A percentile compares a stretch with the other conserved stretches of the same genome.
Conservation (phyloP, 2,113 vertebrate species). For the Aegithalos caudatus region DNA sequence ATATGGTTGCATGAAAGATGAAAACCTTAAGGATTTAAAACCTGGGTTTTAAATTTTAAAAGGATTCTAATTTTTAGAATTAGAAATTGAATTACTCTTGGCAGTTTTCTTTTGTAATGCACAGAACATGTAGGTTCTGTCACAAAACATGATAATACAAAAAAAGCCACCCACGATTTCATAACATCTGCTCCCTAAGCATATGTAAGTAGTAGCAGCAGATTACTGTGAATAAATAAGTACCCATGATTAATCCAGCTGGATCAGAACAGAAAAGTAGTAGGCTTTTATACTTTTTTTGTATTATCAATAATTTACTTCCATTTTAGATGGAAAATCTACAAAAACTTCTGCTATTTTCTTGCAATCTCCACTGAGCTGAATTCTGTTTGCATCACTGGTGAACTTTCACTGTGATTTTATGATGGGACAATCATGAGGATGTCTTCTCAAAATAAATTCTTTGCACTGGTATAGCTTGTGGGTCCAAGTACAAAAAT, state of each 20-base stretch:
- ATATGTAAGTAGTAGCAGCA: neutral
- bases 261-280: neutral
- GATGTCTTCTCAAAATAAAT: neutral
- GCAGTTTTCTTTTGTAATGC: neutral
- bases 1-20: conserved; percentile 36
- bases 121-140: neutral
- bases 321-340: neutral
- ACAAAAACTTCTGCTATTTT: neutral
- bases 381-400: neutral
- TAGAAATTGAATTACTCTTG: conserved; percentile 10
- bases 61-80: conserved; percentile 50
- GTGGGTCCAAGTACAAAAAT: neutral
- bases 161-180: neutral
- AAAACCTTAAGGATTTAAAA: conserved; percentile 50
- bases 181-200: neutral
- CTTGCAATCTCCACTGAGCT: neutral
- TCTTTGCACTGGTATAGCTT: neutral
- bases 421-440: neutral
- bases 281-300: neutral
- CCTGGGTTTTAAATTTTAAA: too few species aligned
- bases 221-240: neutral
- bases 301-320: neutral
- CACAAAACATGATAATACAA: neutral
- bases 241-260: neutral
- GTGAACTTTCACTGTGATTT: neutral